Evolutionary conservation across 2,888 invertebrate species (phyloP).

Genomic region (Cataglyphis albicans): DNA sequence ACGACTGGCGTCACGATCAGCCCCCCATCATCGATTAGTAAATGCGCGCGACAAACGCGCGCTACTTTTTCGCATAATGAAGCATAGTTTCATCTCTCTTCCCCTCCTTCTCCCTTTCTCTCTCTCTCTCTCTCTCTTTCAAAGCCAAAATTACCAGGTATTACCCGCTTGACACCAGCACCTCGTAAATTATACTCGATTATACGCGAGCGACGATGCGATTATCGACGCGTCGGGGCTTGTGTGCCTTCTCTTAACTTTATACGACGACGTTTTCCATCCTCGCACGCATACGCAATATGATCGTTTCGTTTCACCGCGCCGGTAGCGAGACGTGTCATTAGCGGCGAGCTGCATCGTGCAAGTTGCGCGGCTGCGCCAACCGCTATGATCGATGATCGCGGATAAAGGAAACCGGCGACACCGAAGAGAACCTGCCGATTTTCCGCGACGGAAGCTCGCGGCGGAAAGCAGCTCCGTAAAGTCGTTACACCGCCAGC

Average conservation of each 20-base stretch:
- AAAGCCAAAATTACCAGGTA: slow-evolving; percentile 31
- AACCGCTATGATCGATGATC: slow-evolving; percentile 34
- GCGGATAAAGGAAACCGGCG: slow-evolving; percentile 33
- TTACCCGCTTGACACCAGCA: slow-evolving; percentile 36
- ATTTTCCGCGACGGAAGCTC: slow-evolving; percentile 39
- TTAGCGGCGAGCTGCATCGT: slow-evolving; percentile 31
- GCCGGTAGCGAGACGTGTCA: slow-evolving; percentile 53
- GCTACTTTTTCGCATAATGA: slow-evolving; percentile 27
- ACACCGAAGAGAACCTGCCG: slow-evolving; percentile 10
- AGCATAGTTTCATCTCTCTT: neutral
- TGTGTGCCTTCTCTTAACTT: slow-evolving; percentile 32
- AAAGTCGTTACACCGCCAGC: slow-evolving; percentile 2
- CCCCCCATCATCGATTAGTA: slow-evolving; percentile 26
- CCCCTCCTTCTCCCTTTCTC: neutral
- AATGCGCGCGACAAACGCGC: slow-evolving; percentile 42
- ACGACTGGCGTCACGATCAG: slow-evolving; percentile 2
- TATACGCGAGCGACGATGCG: slow-evolving; percentile 41
- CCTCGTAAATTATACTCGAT: slow-evolving; percentile 48
- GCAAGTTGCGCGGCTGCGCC: neutral
- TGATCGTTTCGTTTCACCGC: slow-evolving; percentile 27
- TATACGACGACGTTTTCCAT: slow-evolving; percentile 19
- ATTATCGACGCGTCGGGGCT: slow-evolving; percentile 33
- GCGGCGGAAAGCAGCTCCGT: slow-evolving; percentile 23
- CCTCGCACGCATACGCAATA: slow-evolving; percentile 25
- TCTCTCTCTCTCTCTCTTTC: neutral